Base-by-base conservation (phyloP, 2,113 vertebrate species). In the Myodes glareolus region DNA sequence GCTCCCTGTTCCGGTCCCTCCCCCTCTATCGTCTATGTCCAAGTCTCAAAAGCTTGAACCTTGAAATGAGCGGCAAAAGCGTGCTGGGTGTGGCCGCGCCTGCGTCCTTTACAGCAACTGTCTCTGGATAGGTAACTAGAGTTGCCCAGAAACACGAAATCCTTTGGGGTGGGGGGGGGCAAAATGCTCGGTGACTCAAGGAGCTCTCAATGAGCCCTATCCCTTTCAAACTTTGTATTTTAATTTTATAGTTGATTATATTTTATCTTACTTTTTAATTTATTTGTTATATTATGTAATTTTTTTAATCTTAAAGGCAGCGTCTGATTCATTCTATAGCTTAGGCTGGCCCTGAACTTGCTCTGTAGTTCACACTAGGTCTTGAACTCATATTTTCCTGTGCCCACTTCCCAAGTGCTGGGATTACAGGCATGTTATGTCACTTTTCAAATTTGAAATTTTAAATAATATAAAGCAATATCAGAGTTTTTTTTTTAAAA, bases 21-120 rank as follows among this genome's bases (percentile, higher is more conserved):
- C 11, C 27, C 31, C 88, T 61, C 97, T 99, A 88, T 99, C 99
- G 98, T 99, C 99, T 68, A 99, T 99, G 99, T 99, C 99, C 67
- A 99, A 99, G 99, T 97, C 98, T 14, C 0, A 84, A 97, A 11
- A 98, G 99, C 99, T 0, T 99, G 99, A 17, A 99, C 99, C 78
- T 0, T 99, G 99, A 17, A 99, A 98, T 8, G 96, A 98, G 76
- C 99, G 98, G 76, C 99, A 99, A 33, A 52, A 8, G 4, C 9
- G 27, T 7, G 14, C 75, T 77, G 75, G 42, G 11, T 17, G 4
- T 80, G 93, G 99, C 99, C 95, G 98, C 99, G 99, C 92, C 97
- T 99, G 78, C 78, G n/a, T 55, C 29, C 33, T 10, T 52, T 52
- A 78, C 31, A 52, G 25, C 1, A 4, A 33, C 7, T 5, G 27